Evolutionary conservation across 1,140 invertebrate species (phyloP).

Genomic region (Myzus persicae): DNA sequence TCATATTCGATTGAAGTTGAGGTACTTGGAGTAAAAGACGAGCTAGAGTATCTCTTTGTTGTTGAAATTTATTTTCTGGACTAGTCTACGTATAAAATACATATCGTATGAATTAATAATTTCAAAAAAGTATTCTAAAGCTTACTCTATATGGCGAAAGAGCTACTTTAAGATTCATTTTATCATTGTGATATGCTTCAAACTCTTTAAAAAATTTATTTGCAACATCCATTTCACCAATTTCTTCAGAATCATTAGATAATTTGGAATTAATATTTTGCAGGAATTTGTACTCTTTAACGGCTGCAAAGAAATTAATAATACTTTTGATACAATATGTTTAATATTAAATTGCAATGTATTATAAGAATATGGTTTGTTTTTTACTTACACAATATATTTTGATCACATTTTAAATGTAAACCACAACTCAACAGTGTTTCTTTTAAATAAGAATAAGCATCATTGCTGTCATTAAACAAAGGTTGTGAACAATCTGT

Average conservation of each 20-base stretch:
- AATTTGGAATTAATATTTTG: slow-evolving; percentile 39
- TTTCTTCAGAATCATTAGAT: slow-evolving; percentile 44
- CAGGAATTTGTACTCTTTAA: slow-evolving; percentile 35
- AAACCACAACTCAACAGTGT: slow-evolving; percentile 34
- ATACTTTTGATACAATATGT: not conserved
- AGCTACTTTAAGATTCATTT: slow-evolving; percentile 33
- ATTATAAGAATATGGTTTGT: not conserved
- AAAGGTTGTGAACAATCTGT: slow-evolving; percentile 28
- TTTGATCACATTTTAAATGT: slow-evolving; percentile 51
- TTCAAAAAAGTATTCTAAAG: not conserved
- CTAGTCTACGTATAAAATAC: not conserved
- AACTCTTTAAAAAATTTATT: slow-evolving; percentile 27
- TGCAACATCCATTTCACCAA: not conserved
- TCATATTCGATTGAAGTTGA: slow-evolving; percentile 59
- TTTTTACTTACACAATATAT: not conserved
- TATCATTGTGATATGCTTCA: slow-evolving; percentile 34
- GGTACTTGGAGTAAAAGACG: slow-evolving; percentile 60
- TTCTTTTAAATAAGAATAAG: slow-evolving; percentile 32
- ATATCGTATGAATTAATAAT: not conserved
- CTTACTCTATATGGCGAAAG: slow-evolving; percentile 37
- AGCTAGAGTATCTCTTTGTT: slow-evolving; percentile 59
- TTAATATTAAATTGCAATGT: not conserved
- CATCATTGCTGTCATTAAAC: not conserved
- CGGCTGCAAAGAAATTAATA: not conserved
- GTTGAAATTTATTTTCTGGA: slow-evolving; percentile 43